These are phyloP conservation scores for Hydraecia micacea DNA, from an alignment of 2,888 invertebrate genomes.

Conservation along the genomic window DNA sequence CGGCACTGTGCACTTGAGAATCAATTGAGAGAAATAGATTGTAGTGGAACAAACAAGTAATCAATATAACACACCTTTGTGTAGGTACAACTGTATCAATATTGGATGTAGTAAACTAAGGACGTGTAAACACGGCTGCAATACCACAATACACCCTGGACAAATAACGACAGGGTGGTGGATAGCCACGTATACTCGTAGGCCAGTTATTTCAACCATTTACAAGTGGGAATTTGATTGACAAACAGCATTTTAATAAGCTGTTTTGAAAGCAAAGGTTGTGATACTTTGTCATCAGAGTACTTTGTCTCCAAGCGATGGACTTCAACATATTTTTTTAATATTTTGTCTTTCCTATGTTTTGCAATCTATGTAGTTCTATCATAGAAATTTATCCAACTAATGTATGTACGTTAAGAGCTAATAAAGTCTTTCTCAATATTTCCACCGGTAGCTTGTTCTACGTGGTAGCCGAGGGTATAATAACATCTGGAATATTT, in stretches of 20 bases:
- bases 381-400: background rate
- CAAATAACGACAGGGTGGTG: conserved; percentile 8
- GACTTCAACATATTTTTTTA: no score
- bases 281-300: background rate
- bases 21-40: conserved; percentile 22
- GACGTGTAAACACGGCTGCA: conserved; percentile 19
- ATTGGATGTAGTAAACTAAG: conserved; percentile 42
- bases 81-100: conserved; percentile 32
- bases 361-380: background rate
- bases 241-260: background rate
- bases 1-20: conserved; percentile 8
- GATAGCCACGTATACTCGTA: background rate
- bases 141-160: conserved; percentile 11
- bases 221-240: background rate
- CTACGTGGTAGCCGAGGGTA: background rate
- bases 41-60: conserved; percentile 41
- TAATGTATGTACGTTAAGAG: background rate
- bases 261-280: background rate
- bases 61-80: conserved; percentile 25
- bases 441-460: conserved; percentile 1
- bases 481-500: conserved; percentile 20
- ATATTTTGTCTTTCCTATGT: background rate
- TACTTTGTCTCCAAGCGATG: no score
- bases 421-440: background rate
- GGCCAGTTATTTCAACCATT: background rate